Conservation (phyloP, 2,888 invertebrate genomes). For the Drosophila eohydei region DNA sequence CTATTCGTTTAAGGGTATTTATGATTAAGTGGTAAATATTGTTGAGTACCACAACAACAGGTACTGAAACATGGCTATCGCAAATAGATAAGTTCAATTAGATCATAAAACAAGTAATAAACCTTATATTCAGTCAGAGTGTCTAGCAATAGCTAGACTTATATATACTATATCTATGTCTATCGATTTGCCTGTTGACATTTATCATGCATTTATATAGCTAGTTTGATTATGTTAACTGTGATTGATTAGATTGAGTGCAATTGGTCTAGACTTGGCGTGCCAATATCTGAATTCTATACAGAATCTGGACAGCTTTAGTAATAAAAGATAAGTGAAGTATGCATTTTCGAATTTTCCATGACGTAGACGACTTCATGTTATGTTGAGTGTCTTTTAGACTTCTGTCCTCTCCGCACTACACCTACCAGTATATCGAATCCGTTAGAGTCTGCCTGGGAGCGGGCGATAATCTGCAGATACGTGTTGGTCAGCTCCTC, state of each 20-base stretch:
- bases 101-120: no score
- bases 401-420: background rate
- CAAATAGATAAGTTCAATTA: no score
- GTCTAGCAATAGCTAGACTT: no score
- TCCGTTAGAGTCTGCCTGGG: slow-evolving; percentile 85
- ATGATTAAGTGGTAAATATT: no score
- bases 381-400: no score
- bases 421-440: slow-evolving; percentile 83
- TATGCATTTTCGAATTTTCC: background rate
- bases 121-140: no score
- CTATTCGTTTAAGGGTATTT: no score
- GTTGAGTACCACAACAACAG: no score
- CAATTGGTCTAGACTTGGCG: background rate
- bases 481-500: slow-evolving; percentile 88
- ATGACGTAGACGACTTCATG: background rate
- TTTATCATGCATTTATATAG: background rate
- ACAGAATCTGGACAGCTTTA: background rate
- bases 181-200: no score
- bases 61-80: no score
- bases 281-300: background rate
- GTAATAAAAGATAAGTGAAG: background rate
- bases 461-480: slow-evolving; percentile 89
- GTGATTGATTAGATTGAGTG: background rate
- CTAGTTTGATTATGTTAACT: background rate
- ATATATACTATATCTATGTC: no score